Base-by-base conservation (phyloP, 2,113 vertebrate genomes). In the Pituophis catenifer region DNA sequence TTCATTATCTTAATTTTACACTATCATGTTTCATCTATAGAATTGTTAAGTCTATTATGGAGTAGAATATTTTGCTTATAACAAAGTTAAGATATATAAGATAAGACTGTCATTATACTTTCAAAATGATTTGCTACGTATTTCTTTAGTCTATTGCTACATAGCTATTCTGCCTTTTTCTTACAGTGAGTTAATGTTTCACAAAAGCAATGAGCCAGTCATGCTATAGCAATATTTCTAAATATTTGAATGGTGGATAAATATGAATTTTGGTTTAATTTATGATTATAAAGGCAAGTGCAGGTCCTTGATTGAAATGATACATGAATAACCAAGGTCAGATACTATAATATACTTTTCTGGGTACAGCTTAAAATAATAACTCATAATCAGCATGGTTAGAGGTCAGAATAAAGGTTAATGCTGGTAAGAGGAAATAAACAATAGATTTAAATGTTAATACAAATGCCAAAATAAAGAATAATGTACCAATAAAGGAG, bases 231-330 rank as follows among this genome's bases (percentile, higher is more conserved):
- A 93, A 0, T 95, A 93, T 95, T 95, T 94, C 90, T 93, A 85
- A 92, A 33, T 90, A 52, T 24, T 55, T 57, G 50, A 92, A 65
- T 92, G 85, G 58, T 86, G 95, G 93, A 94, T 94, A 97, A 96
- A 96, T 95, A 97, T 48, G 88, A 96, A 97, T 96, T 94, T 29
- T 81, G 86, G 33, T 95, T 95, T 96, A 95, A 97, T 97, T 95
- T 96, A 94, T 96, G 94, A 94, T 92, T 95, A n/a, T 90, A 95
- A 54, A 96, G 65, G 53, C 87, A 93, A 95, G 88, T 94, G 91
- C 0, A 0, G 91, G 95, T 94, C 95, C 95, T 94, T 95, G 59
- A 81, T 95, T 65, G 0, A 94, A 89, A 96, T 94, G 93, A 96
- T 57, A 97, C 94, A 88, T 55, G 88, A 95, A 94, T 95, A 94